phyloP scores from a whole-genome alignment of 1,140 invertebrate genomes.

The Ostrea denselamellosa region DNA sequence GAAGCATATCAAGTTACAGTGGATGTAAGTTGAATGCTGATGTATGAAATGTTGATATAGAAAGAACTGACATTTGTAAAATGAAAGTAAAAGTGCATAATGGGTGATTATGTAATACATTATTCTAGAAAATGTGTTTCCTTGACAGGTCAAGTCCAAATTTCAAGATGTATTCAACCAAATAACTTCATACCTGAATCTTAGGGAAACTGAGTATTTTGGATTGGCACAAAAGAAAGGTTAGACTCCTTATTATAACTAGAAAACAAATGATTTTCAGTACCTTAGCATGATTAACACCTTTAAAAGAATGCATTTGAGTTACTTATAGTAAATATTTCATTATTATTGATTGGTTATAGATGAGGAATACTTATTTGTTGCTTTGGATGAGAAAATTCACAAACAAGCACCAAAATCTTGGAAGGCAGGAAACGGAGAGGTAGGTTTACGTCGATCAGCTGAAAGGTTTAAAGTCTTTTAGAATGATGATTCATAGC shows the following conservation, averaged over 20 bases:
- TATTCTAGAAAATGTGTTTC: slow-evolving; percentile 58
- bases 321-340: background rate
- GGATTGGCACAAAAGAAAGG: slow-evolving; percentile 89
- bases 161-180: slow-evolving; percentile 90
- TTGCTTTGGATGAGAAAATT: slow-evolving; percentile 94
- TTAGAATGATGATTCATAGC: too few relatives aligned
- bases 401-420: slow-evolving; percentile 97
- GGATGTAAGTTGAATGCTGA: slow-evolving; percentile 68
- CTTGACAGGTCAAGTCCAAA: slow-evolving; percentile 88
- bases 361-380: slow-evolving; percentile 97
- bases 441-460: slow-evolving; percentile 82
- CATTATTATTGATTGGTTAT: slow-evolving; percentile 67
- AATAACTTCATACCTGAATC: slow-evolving; percentile 88
- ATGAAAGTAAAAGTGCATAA: background rate
- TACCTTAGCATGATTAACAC: too few relatives aligned
- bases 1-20: slow-evolving; percentile 67
- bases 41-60: background rate
- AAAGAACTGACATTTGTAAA: background rate
- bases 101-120: background rate
- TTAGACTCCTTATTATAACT: slow-evolving; percentile 74
- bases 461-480: background rate
- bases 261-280: too few relatives aligned
- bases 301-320: too few relatives aligned
- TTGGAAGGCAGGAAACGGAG: slow-evolving; percentile 94
- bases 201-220: slow-evolving; percentile 91